Evolutionary conservation across 2,797 vertebrate genomes (phyloP), one percentile per base, ranked within the genome.

Genomic region (Tenualosa thibaudeaui): DNA sequence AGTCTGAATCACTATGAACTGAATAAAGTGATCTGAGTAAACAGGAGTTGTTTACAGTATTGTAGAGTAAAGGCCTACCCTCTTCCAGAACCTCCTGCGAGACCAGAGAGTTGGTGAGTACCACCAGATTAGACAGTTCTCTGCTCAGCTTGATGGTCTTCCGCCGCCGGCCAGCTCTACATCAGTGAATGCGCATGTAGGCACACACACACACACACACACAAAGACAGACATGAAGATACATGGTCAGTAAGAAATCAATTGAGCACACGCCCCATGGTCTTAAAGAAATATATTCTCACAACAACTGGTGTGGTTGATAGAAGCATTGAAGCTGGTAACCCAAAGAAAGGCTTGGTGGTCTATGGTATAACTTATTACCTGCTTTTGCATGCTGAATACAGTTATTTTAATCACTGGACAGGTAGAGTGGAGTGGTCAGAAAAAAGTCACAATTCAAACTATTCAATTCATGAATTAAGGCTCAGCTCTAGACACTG

Each of bases 91-190:
- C 96, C 85, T 98, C 98, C 90, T 98, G 98, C 12, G 97, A 97
- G 13, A 97, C 96, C 87, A 99, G 96, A 0, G 98, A 99, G 91
- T 99, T 99, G 3, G 97, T 99, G 91, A 98, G 98, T 54, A 99
- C 95, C 88, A 99, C 98, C 75, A 99, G 92, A 89, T 99, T 97
- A 0, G 98, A 99, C 49, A 99, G 95, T 86, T 98, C 98, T 87
- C 98, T 94, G 83, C 98, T 99, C 85, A 99, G 95, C 89, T 99
- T 98, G 95, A 99, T 98, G 0, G 98, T 99, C 92, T 97, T 99
- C 91, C 97, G 96, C 87, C 97, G 96, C 56, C 96, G 95, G 53
- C 95, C 95, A 84, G 96, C 90, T 90, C 98, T 98, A 24, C 12
- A 84, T 6, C 84, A 15, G 84, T 22, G 87, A 37, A 0, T 87